Base-by-base conservation (phyloP, 2,113 vertebrate genomes). In the Urocolius indicus region DNA sequence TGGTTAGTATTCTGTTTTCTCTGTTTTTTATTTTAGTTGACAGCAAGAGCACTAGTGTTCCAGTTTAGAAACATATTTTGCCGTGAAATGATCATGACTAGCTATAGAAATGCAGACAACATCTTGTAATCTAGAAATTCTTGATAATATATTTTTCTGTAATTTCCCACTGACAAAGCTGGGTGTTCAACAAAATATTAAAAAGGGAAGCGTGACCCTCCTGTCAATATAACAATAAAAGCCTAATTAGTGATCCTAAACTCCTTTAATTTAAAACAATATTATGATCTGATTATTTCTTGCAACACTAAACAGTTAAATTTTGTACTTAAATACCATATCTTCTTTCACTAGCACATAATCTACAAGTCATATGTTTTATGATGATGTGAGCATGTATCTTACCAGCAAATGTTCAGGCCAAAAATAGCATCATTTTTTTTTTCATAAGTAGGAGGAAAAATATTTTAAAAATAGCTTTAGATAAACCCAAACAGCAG, bases 371-470 rank as follows among this genome's bases (percentile, higher is more conserved):
- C 75, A 86, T 85, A 48, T 88, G 55, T 86, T 93, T 95, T 46
- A 71, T 77, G 55, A 86, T 92, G 82, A 95, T 93, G 52, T 84
- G 55, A 95, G 65, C 67, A 61, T 92, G 34, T 63, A 88, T 92
- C 75, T 88, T 67, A 84, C 68, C 69, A 94, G 62, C 5, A 81
- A 78, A 92, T 36, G 29, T 65, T 93, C 57, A 84, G 34, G 79
- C 94, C 76, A 96, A 88, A 18, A 77, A 92, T 23, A 95, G 45
- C 85, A 93, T 94, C 9, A 63, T 43, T 86, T 95, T 41, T 41
- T 41, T 41, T 93, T 69, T 75, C 79, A 57, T 57, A 81, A 81
- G 48, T 46, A 87, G 52, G 57, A 90, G 80, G 79, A 75, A 92
- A 90, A 91, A 59, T 66, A 59, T 76, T 90, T 92, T 90, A 1